Conservation (phyloP, 2,888 invertebrate species). For the Heteromurus nitidus region DNA sequence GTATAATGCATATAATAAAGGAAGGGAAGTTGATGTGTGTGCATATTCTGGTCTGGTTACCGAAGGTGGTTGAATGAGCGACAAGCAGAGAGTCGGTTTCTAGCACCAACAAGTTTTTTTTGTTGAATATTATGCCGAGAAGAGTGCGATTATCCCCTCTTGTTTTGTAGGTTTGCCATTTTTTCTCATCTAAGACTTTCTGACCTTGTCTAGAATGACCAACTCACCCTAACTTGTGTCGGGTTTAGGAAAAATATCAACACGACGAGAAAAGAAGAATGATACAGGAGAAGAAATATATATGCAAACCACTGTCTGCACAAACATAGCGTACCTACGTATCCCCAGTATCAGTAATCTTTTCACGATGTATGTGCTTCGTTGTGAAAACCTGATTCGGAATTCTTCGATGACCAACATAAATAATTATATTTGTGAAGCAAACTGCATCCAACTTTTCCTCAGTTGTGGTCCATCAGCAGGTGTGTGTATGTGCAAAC, state of each 20-base stretch:
- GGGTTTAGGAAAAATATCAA: constrained; percentile 1
- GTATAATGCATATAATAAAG: too few species aligned
- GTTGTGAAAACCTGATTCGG: constrained; percentile 47
- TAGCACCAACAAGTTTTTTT: neutral
- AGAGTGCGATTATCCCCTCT: neutral
- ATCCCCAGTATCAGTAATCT: constrained; percentile 19
- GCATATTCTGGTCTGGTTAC: too few species aligned
- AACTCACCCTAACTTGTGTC: constrained; percentile 26
- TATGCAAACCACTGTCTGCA: neutral
- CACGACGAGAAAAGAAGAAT: neutral
- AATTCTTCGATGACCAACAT: constrained; percentile 36
- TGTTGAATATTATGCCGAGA: neutral
- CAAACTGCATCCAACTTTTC: neutral
- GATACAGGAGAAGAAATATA: constrained; percentile 2
- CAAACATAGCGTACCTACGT: neutral
- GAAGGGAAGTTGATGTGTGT: too few species aligned
- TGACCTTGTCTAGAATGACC: constrained; percentile 22
- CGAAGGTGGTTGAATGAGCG: constrained; percentile 1
- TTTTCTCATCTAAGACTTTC: neutral
- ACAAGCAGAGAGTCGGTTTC: neutral
- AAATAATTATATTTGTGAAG: neutral
- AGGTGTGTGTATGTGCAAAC: neutral
- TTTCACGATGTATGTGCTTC: neutral
- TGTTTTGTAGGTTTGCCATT: neutral
- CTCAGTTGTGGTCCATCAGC: neutral